Percentiles rank a stretch among this genome's conserved stretches.
Evolutionary conservation across 2,113 vertebrate species (phyloP).

Genomic region (Oriolus oriolus): DNA sequence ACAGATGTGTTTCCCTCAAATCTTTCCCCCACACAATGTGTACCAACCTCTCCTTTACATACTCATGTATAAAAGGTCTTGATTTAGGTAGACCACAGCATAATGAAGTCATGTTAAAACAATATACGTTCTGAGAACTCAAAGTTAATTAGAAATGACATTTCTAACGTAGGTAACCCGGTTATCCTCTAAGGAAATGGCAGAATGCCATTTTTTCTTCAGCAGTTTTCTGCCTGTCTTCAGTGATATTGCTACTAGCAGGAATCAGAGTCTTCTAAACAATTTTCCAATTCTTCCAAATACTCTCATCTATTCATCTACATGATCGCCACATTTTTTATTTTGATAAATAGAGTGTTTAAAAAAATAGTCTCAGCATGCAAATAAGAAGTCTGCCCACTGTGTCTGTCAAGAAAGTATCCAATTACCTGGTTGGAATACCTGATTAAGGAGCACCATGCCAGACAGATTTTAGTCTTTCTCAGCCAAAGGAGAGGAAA

Average conservation of each 20-base stretch:
- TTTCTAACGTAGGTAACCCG: neutral
- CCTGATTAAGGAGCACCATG: neutral
- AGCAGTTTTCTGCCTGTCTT: neutral
- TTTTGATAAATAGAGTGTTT: neutral
- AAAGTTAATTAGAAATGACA: neutral
- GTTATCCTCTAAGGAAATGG: neutral
- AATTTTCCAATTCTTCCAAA: neutral
- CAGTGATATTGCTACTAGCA: neutral
- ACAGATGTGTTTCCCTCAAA: neutral
- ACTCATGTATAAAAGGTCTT: neutral
- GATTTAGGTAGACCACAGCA: neutral
- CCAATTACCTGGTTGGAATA: neutral
- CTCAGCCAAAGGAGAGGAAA: neutral
- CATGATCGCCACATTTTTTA: neutral
- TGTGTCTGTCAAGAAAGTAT: neutral
- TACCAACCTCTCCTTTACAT: neutral
- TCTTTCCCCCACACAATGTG: neutral
- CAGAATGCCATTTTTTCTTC: neutral
- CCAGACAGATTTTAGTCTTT: neutral
- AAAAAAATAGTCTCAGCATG: neutral
- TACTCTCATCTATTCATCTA: neutral
- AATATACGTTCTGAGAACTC: neutral
- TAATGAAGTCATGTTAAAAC: neutral
- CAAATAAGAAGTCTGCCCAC: neutral
- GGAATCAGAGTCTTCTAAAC: neutral